Evolutionary conservation across 2,113 vertebrate species (phyloP), one percentile per base, ranked within the genome.

Genomic region (Tautogolabrus adspersus): DNA sequence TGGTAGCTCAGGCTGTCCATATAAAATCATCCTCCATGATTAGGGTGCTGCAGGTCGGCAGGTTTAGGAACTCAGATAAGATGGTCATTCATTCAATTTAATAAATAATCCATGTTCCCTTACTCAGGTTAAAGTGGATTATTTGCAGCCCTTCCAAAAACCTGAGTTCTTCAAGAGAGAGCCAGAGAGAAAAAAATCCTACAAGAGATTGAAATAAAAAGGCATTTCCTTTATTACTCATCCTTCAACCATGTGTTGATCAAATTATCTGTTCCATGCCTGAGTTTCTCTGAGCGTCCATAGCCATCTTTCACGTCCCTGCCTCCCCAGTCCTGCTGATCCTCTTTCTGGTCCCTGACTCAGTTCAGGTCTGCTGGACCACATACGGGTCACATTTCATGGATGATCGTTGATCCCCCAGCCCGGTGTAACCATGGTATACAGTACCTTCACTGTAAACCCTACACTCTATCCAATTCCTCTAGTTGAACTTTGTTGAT

Each of bases 311-410:
- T 72, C 72, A 64, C 15, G 7, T 86, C 71, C 70, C 46, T 34
- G 51, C 11, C n/a, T 5, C 73, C 56, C 49, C 70, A 22, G 55
- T 54, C 37, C 80, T 10, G 60, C 60, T 66, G 65, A 59, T 73
- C 56, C 58, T 80, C 71, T 72, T 55, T 79, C 70, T 73, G 11
- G 70, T 67, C 56, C 64, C 65, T 38, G 70, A 38, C 56, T 85
- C 66, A 72, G 64, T 67, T 86, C 83, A 59, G 52, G 79, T 72
- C 61, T 61, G 73, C 16, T 56, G 62, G 81, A 69, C 75, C 61
- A 77, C 11, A 1, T 37, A 49, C 77, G 79, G 90, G 82, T 92
- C 89, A 83, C 77, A 79, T 90, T 90, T 92, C 90, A 89, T 46
- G 66, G 64, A 67, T 81, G 81, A 85, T 62, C 77, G 79, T 18